Base-by-base conservation (phyloP, 2,113 vertebrate genomes). In the Maccullochella peelii region DNA sequence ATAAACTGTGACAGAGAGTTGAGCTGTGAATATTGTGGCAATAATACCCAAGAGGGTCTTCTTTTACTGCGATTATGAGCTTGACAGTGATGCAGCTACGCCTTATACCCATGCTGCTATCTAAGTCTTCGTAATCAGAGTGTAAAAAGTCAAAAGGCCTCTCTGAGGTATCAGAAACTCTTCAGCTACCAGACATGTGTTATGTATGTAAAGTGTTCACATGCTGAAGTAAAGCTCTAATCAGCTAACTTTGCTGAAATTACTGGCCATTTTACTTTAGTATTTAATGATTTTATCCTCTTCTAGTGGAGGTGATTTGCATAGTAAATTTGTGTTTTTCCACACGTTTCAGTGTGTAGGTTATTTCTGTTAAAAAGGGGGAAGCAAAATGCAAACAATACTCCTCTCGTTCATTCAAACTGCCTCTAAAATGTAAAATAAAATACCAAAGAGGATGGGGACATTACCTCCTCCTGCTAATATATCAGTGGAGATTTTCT, bases 21-120 rank as follows among this genome's bases (percentile, higher is more conserved):
- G 84, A 89, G 85, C 86, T 86, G 33, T 76, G 86, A 92, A 86
- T 91, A 89, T 86, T 87, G 86, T 80, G 77, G 90, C 72, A 86
- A 83, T 88, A 91, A 92, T 80, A 88, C 77, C 89, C 84, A 8
- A 81, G 85, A 89, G 90, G 91, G 72, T 86, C 82, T 89, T 89
- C 86, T 86, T 88, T 92, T 83, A 83, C 87, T 67, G 73, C 14
- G 52, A 91, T 92, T 90, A 87, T 77, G 72, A 82, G 84, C 89
- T 71, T 92, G 91, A 90, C 86, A 86, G 89, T 75, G 82, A 92
- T 59, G 87, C 71, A 66, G 85, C 83, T 73, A 62, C 6, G 82
- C 74, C 42, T 87, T 30, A 77, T 66, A 72, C 80, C 36, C 8
- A 68, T 54, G 42, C 14, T 27, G n/a, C 11, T 8, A 83, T 78